Evolutionary conservation across 2,888 invertebrate species (phyloP), one percentile per base, ranked within the genome.

Genomic region (Eurois occulta): DNA sequence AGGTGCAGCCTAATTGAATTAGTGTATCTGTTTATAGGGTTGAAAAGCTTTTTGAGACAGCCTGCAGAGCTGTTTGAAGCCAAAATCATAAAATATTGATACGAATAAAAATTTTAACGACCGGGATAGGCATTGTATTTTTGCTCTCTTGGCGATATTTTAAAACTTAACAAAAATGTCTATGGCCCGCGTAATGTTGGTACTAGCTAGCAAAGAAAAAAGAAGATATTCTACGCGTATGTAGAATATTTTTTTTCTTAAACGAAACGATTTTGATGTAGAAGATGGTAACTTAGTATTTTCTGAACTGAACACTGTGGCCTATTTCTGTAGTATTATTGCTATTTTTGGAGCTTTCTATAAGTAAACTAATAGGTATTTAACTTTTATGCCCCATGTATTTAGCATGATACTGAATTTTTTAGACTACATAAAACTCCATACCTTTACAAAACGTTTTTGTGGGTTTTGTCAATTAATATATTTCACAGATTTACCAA

Each of bases 281-380:
- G 24, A 55, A 43, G 38, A 64, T n/a, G 38, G 28, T 41, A 41
- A 73, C 32, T 10, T 55, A 18, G 28, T 66, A 69, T 71, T 60
- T 76, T 71, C 28, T 32, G n/a, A 65, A 72, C 52, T 72, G 58
- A 72, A 69, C 41, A 55, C 21, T 46, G 52, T 55, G 71, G 68
- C 86, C 66, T 87, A 52, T 85, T 69, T 66, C 38, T 46, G n/a
- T 73, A 60, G 72, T 77, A 70, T 64, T 75, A 72, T 66, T 80
- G 72, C 74, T 79, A 84, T 84, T 84, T 84, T 72, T 84, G 2
- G 74, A 84, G 74, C 87, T 72, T 87, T 72, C 32, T 84, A 52
- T 79, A 28, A 46, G 43, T 75, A 52, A 66, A 66, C 55, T 10
- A n/a, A 52, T 67, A 67, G 28, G 43, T 58, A 60, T 71, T 52